Percentiles rank a stretch among this genome's conserved stretches.
Evolutionary conservation across 2,113 vertebrate genomes (phyloP).

Genomic region (Rynchops niger): DNA sequence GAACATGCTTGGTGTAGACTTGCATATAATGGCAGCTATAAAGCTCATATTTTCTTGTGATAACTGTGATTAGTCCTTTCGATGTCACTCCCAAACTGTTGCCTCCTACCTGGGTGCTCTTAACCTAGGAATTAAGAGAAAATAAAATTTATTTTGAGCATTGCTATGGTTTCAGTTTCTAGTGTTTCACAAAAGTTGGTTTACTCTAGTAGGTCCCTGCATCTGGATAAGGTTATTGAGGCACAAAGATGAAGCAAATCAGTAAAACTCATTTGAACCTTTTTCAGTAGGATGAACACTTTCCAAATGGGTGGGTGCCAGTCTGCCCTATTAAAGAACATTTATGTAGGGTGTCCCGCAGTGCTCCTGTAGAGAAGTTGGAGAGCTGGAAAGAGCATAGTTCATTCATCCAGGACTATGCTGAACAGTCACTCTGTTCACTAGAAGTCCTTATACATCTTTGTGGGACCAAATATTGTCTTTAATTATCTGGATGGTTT

Average conservation of each 20-base stretch:
- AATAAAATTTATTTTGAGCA: background rate
- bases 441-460: conserved; percentile 18
- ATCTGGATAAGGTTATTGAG: background rate
- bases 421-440: conserved; percentile 24
- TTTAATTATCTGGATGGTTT: conserved; percentile 60
- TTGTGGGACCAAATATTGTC: conserved; percentile 25
- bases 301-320: background rate
- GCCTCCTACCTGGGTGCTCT: background rate
- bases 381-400: conserved; percentile 27
- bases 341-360: background rate
- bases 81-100: background rate
- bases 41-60: background rate
- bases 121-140: background rate
- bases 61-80: background rate
- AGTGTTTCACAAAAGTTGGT: background rate
- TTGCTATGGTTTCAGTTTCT: background rate
- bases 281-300: background rate
- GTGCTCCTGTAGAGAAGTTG: conserved; percentile 23
- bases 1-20: background rate
- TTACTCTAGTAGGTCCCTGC: background rate
- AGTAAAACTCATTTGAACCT: background rate
- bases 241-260: background rate
- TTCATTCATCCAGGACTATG: conserved; percentile 36
- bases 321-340: background rate
- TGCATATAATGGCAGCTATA: background rate